Conservation (phyloP, 2,888 invertebrate species). For the Aporophyla nigra region DNA sequence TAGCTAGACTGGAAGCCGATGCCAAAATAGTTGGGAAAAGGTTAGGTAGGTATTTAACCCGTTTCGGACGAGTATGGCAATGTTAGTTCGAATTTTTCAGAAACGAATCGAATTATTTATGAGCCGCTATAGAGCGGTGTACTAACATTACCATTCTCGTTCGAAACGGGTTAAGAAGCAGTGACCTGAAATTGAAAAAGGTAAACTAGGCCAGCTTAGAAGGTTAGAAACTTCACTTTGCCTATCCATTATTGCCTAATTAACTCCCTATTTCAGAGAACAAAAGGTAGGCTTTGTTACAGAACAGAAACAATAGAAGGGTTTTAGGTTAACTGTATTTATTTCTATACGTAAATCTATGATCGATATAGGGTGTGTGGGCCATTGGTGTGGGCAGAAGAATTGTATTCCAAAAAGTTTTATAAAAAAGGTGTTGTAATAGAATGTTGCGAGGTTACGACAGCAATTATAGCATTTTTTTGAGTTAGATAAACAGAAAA, state of each 20-base stretch:
- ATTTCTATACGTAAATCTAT: not conserved
- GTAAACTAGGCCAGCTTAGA: too few species aligned
- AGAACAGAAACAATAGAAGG: conserved; percentile 4
- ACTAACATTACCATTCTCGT: too few species aligned
- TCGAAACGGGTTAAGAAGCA: not conserved
- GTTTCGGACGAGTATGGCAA: too few species aligned
- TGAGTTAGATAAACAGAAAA: too few species aligned
- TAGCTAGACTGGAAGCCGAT: not conserved
- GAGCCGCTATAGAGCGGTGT: too few species aligned
- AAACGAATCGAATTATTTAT: too few species aligned
- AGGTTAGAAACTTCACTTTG: not conserved
- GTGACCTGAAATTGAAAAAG: not conserved
- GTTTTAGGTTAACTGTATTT: not conserved
- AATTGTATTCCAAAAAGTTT: not conserved
- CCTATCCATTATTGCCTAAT: not conserved
- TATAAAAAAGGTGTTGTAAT: too few species aligned
- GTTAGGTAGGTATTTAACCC: too few species aligned
- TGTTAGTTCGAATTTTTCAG: too few species aligned
- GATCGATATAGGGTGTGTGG: too few species aligned
- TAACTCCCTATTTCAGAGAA: not conserved
- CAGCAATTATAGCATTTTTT: too few species aligned
- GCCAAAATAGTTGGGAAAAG: not conserved
- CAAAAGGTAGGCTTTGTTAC: not conserved
- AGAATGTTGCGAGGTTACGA: not conserved
- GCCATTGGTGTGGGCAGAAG: too few species aligned